Percentiles rank a stretch among this genome's conserved stretches.
These are phyloP conservation scores for Lasius platythorax DNA, from an alignment of 2,888 invertebrate species.

Conservation along the genomic window DNA sequence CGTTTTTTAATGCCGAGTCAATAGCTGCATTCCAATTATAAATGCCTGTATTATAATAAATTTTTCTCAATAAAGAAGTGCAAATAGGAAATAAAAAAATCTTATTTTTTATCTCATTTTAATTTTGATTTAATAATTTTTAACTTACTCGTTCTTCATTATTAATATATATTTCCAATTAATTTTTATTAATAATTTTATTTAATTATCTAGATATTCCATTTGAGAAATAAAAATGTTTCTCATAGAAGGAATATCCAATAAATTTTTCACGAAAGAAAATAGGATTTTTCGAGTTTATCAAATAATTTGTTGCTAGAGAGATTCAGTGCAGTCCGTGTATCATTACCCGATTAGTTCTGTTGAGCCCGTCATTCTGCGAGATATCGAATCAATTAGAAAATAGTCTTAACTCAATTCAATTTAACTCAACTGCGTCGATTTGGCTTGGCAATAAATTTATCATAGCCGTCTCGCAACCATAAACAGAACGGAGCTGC, in stretches of 20 bases:
- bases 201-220: neutral
- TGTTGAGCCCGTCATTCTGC: neutral
- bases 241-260: neutral
- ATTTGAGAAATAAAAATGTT: neutral
- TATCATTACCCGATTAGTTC: slow-evolving; percentile 31
- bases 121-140: slow-evolving; percentile 14
- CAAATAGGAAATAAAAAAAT: slow-evolving; percentile 1
- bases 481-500: slow-evolving; percentile 41
- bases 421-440: slow-evolving; percentile 39
- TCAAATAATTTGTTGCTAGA: neutral
- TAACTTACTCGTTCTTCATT: neutral
- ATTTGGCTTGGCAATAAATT: slow-evolving; percentile 47
- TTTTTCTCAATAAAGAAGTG: neutral
- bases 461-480: slow-evolving; percentile 28
- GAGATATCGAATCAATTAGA: slow-evolving; percentile 38
- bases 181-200: neutral
- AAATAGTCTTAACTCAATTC: slow-evolving; percentile 42
- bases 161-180: slow-evolving; percentile 16
- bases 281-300: neutral
- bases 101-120: neutral
- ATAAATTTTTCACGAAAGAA: neutral
- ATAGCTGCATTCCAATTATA: slow-evolving; percentile 20
- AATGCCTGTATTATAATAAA: neutral
- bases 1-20: neutral
- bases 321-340: neutral